phyloP scores from a whole-genome alignment of 2,113 vertebrate species.

The Australoheros scitulus region DNA sequence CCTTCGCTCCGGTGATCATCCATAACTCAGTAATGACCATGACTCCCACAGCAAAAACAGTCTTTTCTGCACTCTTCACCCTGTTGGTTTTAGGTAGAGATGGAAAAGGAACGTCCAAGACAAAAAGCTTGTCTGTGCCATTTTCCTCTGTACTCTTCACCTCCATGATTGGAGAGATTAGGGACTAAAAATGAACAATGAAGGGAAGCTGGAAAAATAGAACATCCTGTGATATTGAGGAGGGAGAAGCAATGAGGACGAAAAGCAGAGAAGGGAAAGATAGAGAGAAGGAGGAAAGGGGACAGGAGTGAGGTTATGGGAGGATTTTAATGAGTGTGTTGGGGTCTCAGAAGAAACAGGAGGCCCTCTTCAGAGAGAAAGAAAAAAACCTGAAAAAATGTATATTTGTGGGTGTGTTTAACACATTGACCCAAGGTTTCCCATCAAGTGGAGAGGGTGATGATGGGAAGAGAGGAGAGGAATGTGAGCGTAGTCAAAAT shows the following conservation, averaged over 20 bases:
- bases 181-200: background rate
- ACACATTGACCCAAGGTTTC: constrained; percentile 50
- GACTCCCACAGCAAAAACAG: constrained; percentile 9
- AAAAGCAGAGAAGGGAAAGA: background rate
- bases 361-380: constrained; percentile 29
- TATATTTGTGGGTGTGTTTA: constrained; percentile 53
- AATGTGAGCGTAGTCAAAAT: constrained; percentile 2
- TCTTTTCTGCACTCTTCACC: constrained; percentile 46
- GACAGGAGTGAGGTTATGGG: constrained; percentile 5
- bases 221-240: background rate
- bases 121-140: constrained; percentile 17
- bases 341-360: constrained; percentile 34
- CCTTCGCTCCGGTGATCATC: background rate
- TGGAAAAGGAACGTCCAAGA: constrained; percentile 45
- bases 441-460: constrained; percentile 12
- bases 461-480: background rate
- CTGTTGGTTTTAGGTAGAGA: constrained; percentile 6
- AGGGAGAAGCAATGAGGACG: background rate
- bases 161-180: constrained; percentile 16
- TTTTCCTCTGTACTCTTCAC: constrained; percentile 51
- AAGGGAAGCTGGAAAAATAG: background rate
- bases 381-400: background rate
- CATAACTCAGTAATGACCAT: constrained; percentile 33
- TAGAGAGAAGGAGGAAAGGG: background rate
- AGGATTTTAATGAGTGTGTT: constrained; percentile 56